Evolutionary conservation across 1,140 invertebrate genomes (phyloP), one percentile per base, ranked within the genome.

Genomic region (Polypedilum pembai): DNA sequence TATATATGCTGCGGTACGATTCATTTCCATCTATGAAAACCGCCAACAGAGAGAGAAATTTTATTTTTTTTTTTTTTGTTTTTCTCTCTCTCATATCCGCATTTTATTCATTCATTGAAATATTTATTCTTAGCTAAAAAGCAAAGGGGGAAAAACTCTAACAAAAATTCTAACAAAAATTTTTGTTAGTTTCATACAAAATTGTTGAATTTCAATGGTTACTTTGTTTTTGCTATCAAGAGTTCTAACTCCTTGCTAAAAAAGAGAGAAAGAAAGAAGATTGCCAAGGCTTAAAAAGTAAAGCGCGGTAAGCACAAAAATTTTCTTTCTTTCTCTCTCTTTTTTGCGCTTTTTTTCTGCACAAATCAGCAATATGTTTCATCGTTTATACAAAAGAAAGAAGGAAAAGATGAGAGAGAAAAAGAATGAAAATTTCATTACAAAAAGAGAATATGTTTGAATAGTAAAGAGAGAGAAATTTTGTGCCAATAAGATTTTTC

Each of bases 301-400:
- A 56, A n/a, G 45, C 45, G n/a, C 45, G 45, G n/a, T 15, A 56
- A 56, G 12, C 45, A 56, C 45, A 56, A 56, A 45, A 45, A 8
- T 8, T 45, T 15, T 45, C 15, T 15, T 56, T 56, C 15, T 56
- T 56, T 15, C n/a, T 15, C 10, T 15, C n/a, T 56, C 12, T 56
- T 15, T 56, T 56, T 56, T 56, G 8, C 4, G 4, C 8, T 15
- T 45, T 45, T 45, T 56, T 56, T 15, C 45, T 56, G 45, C 45
- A 56, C 45, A 56, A 15, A 56, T 56, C 45, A 56, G 45, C 45
- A 56, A 56, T 56, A 56, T 56, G 45, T 56, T 56, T 56, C 45
- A 56, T 56, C 45, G 24, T 3, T 1, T 33, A 33, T 5, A 33
- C 24, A 33, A 33, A 33, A 33, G 24, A 33, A 33, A 33, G n/a